Evolutionary conservation across 2,797 vertebrate genomes (phyloP).

Genomic region (Epinephelus malabaricus): DNA sequence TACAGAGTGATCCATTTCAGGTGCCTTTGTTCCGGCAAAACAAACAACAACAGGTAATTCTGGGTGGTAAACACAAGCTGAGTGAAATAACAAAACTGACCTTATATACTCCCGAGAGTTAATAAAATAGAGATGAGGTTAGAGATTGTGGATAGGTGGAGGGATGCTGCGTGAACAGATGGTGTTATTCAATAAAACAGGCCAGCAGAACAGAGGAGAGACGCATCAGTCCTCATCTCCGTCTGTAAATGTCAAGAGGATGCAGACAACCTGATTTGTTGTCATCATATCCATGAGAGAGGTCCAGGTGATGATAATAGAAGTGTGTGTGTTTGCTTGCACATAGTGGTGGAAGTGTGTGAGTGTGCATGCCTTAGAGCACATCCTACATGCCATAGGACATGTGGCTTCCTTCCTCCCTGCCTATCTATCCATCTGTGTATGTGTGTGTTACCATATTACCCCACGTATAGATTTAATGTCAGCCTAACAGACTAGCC

Average conservation of each 20-base stretch:
- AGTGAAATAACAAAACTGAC: conserved; percentile 28
- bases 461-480: conserved; percentile 86
- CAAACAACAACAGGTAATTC: not conserved
- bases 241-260: conserved; percentile 78
- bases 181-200: conserved; percentile 56
- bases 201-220: conserved; percentile 43
- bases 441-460: conserved; percentile 60
- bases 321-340: conserved; percentile 29
- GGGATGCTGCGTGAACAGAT: conserved; percentile 9
- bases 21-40: not conserved
- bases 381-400: not conserved
- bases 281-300: conserved; percentile 67
- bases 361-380: not conserved
- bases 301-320: conserved; percentile 65
- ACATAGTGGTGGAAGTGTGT: not conserved
- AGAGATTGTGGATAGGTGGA: conserved; percentile 7
- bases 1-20: not conserved
- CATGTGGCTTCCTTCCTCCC: not conserved
- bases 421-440: conserved; percentile 56
- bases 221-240: conserved; percentile 76
- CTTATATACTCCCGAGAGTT: conserved; percentile 26
- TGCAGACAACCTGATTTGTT: conserved; percentile 75
- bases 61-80: conserved; percentile 9
- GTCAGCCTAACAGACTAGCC: conserved; percentile 82
- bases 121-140: conserved; percentile 26